Base-by-base conservation (phyloP, 2,888 invertebrate genomes). In the Hirtodrosophila alboralis region DNA sequence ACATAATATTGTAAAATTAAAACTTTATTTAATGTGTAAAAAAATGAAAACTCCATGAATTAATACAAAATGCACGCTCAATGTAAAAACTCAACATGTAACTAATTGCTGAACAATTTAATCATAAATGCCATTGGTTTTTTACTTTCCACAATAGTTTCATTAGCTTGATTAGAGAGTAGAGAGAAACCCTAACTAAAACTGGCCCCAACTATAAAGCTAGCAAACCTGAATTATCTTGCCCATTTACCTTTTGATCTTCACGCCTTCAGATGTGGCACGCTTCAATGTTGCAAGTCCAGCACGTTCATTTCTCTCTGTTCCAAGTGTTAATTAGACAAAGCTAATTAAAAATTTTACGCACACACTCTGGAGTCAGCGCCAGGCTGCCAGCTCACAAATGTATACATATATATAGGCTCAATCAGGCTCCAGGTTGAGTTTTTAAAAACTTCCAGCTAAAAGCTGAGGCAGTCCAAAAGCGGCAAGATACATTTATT, bases 271-370 rank as follows among this genome's bases (percentile, higher is more conserved):
- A 5, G 41, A 44, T 81, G n/a, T n/a, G 83, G 83, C 83, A 83
- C 83, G 86, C 83, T 85, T 76, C 65, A 51, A 48, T n/a, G 60
- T 30, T 13, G 38, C 45, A 38, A 27, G n/a, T n/a, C 12, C 49
- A 36, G 49, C 38, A 36, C 52, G 41, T 59, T 45, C 52, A 45
- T 52, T 47, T 60, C 61, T n/a, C n/a, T 56, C 53, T 66, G 75
- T 47, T 45, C 40, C 70, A 83, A 83, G 83, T 83, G 83, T 83
- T 83, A 83, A 83, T 83, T 83, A 83, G 80, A 84, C 84, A 72
- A 72, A 77, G 61, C 84, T 83, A 83, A 83, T 83, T 83, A 85
- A 83, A 69, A 74, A 79, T 85, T 76, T 85, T 80, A 70, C 58
- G 67, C 86, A 76, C 86, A 85, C 63, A 56, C 56, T 44, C 44